Base-by-base conservation (phyloP, 2,113 vertebrate genomes). In the Podiceps cristatus region DNA sequence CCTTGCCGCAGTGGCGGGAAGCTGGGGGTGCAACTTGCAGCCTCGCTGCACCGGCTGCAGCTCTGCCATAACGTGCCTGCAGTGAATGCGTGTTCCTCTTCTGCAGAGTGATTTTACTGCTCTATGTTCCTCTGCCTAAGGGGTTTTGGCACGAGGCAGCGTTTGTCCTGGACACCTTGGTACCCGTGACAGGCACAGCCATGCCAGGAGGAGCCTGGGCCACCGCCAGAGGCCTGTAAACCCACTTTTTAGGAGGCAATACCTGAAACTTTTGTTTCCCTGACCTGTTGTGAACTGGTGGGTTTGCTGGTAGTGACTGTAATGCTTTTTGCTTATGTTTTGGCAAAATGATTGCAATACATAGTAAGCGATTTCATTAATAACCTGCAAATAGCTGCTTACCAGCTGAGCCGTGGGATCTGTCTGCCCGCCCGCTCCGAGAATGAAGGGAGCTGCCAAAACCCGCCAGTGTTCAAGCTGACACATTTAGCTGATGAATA, bases 331-430 rank as follows among this genome's bases (percentile, higher is more conserved):
- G 35, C 73, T 60, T 60, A 56, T 76, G 67, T 93, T 89, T 83
- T 80, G 63, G 67, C 83, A 84, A 63, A 56, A 80, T 60, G 33
- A 4, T 60, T 35, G 76, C 72, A 73, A 76, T 52, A 40, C 80
- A 35, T 63, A 56, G 53, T 53, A 72, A 86, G 84, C 68, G 15
- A 84, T 62, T 95, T 94, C 40, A 86, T 93, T 91, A 95, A 91
- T 86, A 84, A 95, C 76, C 76, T 91, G 63, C 50, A 62, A 62
- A 80, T 42, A 52, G 59, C 93, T 74, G 90, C 76, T 84, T 33
- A 27, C 45, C 83, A 86, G 80, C 84, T 37, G 86, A 94, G 84
- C 63, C 1, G 2, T 23, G 73, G 73, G 87, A 53, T 35, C 71
- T 88, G 79, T 50, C 73, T 79, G 49, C 3, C 24, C 0, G 0